phyloP scores from a whole-genome alignment of 2,888 invertebrate species.

The Tolmerus cingulatus region DNA sequence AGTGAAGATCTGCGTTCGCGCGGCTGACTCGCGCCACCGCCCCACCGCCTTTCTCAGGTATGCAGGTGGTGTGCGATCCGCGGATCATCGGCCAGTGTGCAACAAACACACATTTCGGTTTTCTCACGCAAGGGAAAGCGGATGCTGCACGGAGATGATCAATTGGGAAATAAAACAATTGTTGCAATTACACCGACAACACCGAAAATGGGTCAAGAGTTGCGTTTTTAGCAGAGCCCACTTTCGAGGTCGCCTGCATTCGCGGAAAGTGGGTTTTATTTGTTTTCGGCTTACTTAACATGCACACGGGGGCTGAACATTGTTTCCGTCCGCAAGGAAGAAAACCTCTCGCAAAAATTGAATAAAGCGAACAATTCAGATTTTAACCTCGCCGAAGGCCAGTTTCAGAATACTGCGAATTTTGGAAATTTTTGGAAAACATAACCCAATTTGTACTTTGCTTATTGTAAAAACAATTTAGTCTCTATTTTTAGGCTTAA shows the following conservation, averaged over 20 bases:
- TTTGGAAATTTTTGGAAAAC: too few species aligned
- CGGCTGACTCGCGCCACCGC: not conserved
- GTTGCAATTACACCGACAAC: conserved; percentile 24
- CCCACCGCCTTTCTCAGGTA: not conserved
- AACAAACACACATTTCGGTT: conserved; percentile 5
- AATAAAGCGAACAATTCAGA: not conserved
- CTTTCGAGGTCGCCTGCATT: conserved; percentile 9
- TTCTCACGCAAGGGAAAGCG: conserved; percentile 38
- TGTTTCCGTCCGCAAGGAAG: not conserved
- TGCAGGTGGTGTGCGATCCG: not conserved
- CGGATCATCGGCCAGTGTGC: not conserved
- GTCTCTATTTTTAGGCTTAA: too few species aligned
- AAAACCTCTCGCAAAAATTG: not conserved
- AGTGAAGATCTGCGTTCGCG: not conserved
- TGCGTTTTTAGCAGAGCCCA: conserved; percentile 14
- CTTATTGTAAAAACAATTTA: too few species aligned
- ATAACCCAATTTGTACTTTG: too few species aligned
- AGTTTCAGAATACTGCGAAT: too few species aligned
- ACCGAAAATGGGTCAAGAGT: conserved; percentile 25
- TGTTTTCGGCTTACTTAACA: conserved; percentile 1
- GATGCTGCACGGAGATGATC: conserved; percentile 22
- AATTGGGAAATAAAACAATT: conserved; percentile 36
- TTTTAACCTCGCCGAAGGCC: too few species aligned
- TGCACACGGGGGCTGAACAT: not conserved
- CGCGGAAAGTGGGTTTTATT: conserved; percentile 26